Percentiles rank a stretch among this genome's conserved stretches.
Conservation (phyloP, 1,140 invertebrate genomes). For the Macrosteles quadrilineatus region DNA sequence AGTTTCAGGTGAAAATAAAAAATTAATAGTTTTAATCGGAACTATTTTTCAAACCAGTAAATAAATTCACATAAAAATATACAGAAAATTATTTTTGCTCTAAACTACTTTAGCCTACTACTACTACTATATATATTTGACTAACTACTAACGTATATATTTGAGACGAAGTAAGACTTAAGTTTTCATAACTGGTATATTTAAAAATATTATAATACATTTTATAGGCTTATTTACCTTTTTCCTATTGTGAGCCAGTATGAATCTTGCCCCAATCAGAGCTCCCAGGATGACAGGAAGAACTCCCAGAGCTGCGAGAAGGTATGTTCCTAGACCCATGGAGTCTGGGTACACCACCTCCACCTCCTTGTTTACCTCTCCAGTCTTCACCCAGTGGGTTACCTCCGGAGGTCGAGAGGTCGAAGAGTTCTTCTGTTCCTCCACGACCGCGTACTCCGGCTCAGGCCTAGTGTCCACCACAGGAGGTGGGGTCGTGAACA, state of each 20-base stretch:
- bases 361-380: constrained; percentile 28
- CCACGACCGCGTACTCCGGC: constrained; percentile 19
- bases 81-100: too few species aligned
- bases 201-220: too few species aligned
- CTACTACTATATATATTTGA: too few species aligned
- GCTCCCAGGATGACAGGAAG: constrained; percentile 59
- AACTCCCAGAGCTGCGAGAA: constrained; percentile 60
- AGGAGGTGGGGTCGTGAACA: not conserved
- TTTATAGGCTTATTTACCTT: constrained; percentile 49
- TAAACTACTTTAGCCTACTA: too few species aligned
- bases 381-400: constrained; percentile 1
- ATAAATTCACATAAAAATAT: too few species aligned
- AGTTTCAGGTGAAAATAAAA: too few species aligned
- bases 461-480: constrained; percentile 11
- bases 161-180: too few species aligned
- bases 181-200: too few species aligned
- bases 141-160: too few species aligned
- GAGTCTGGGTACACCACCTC: constrained; percentile 37
- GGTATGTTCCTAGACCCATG: constrained; percentile 57
- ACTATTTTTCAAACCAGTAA: too few species aligned
- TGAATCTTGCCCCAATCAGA: constrained; percentile 55
- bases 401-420: not conserved
- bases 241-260: constrained; percentile 57
- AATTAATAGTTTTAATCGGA: too few species aligned
- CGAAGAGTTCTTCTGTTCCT: not conserved